Conservation (phyloP, 2,113 vertebrate species). For the Myrmophylax atrothorax region DNA sequence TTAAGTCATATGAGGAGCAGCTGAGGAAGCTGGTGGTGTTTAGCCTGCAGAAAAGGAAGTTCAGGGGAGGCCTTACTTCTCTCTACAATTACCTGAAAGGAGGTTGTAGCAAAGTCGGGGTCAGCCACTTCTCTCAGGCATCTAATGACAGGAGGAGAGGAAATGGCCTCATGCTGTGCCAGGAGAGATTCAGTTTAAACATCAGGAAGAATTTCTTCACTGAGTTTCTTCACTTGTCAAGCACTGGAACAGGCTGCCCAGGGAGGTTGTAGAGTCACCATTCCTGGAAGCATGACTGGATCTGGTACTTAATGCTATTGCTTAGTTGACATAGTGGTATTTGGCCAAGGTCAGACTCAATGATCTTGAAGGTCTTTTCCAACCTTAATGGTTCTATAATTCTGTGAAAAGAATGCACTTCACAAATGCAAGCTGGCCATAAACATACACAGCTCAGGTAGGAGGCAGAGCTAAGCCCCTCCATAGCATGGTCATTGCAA, state of each 20-base stretch:
- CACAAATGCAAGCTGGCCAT: not conserved
- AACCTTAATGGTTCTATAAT: not conserved
- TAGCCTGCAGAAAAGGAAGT: not conserved
- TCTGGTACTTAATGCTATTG: not conserved
- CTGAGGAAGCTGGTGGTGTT: not conserved
- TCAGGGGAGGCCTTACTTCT: not conserved
- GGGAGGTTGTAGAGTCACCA: not conserved
- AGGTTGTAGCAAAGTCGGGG: not conserved
- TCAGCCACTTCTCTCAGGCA: not conserved
- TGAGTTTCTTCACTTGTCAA: not conserved
- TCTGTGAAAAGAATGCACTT: not conserved
- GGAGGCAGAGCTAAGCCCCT: not conserved
- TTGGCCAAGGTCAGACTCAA: not conserved
- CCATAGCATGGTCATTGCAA: not conserved
- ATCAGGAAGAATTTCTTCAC: not conserved
- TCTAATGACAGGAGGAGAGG: not conserved
- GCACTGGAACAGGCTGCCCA: not conserved
- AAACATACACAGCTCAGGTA: not conserved
- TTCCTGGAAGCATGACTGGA: not conserved
- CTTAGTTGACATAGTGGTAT: not conserved
- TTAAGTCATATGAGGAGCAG: rapidly evolving
- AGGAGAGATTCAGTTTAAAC: not conserved
- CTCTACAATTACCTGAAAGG: not conserved
- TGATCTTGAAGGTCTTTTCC: not conserved
- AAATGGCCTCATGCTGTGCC: not conserved